phyloP scores from a whole-genome alignment of 2,888 invertebrate species.

The Acronicta alni region DNA sequence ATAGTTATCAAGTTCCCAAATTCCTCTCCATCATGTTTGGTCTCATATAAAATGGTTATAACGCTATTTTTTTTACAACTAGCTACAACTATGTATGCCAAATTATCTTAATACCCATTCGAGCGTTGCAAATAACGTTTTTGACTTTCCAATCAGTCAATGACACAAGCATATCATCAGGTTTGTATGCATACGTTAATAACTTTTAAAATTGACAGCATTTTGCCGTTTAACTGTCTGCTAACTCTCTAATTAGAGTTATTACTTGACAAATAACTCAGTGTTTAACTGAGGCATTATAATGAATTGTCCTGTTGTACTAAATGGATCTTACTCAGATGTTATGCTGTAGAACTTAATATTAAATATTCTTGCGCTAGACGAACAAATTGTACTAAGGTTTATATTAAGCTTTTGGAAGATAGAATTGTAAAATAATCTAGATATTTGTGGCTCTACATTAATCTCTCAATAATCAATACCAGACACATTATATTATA shows the following conservation, averaged over 20 bases:
- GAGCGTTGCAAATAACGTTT: slow-evolving; percentile 52
- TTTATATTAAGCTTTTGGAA: not conserved
- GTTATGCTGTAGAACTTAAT: slow-evolving; percentile 23
- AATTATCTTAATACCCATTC: slow-evolving; percentile 48
- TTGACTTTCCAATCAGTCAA: slow-evolving; percentile 56
- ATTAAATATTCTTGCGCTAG: not conserved
- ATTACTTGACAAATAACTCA: slow-evolving; percentile 48
- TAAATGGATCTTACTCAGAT: slow-evolving; percentile 28
- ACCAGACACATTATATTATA: too few species aligned
- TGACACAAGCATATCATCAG: slow-evolving; percentile 51
- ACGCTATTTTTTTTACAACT: not conserved
- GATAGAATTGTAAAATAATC: not conserved
- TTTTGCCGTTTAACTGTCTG: slow-evolving; percentile 35
- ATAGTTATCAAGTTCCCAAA: too few species aligned
- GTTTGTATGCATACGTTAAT: slow-evolving; percentile 49
- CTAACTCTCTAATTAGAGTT: slow-evolving; percentile 47
- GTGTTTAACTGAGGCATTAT: slow-evolving; percentile 40
- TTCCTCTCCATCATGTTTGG: too few species aligned
- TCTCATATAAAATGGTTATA: too few species aligned
- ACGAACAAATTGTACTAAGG: too few species aligned
- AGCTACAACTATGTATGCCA: slow-evolving; percentile 22
- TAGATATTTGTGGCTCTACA: too few species aligned
- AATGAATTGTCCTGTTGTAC: slow-evolving; percentile 27
- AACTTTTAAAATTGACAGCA: slow-evolving; percentile 45
- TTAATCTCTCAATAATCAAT: too few species aligned